Evolutionary conservation across 2,888 invertebrate genomes (phyloP).

Genomic region (Drosophila pseudotakahashii): DNA sequence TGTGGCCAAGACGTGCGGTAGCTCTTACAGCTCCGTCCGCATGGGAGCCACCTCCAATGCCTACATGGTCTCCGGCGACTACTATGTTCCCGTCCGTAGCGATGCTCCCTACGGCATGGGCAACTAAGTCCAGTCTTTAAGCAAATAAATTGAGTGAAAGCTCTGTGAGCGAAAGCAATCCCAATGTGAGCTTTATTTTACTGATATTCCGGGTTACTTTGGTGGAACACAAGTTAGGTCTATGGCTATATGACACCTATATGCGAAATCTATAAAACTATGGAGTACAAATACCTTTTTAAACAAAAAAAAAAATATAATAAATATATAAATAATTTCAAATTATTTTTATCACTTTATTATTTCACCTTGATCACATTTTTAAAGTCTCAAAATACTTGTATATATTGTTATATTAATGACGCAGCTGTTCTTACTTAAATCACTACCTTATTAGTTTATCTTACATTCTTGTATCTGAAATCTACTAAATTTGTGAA

Average conservation of each 20-base stretch:
- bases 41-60: constrained; percentile 77
- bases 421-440: not conserved
- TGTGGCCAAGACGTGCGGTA: constrained; percentile 65
- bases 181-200: not conserved
- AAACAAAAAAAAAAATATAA: not conserved
- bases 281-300: not conserved
- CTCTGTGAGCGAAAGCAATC: constrained; percentile 31
- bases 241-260: constrained; percentile 2
- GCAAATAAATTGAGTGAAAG: constrained; percentile 25
- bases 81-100: constrained; percentile 77
- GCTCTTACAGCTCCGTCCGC: constrained; percentile 66
- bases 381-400: too few relatives aligned
- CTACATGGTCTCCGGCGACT: constrained; percentile 74
- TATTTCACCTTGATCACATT: too few relatives aligned
- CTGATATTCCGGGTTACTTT: not conserved
- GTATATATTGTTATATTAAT: too few relatives aligned
- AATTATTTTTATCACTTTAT: too few relatives aligned
- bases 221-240: not conserved
- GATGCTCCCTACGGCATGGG: constrained; percentile 73
- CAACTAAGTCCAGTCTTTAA: constrained; percentile 25
- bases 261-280: not conserved
- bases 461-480: not conserved
- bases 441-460: not conserved
- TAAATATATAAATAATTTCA: too few relatives aligned
- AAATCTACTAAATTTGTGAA: not conserved